Base-by-base conservation (phyloP, 2,113 vertebrate genomes). In the Nymphicus hollandicus region DNA sequence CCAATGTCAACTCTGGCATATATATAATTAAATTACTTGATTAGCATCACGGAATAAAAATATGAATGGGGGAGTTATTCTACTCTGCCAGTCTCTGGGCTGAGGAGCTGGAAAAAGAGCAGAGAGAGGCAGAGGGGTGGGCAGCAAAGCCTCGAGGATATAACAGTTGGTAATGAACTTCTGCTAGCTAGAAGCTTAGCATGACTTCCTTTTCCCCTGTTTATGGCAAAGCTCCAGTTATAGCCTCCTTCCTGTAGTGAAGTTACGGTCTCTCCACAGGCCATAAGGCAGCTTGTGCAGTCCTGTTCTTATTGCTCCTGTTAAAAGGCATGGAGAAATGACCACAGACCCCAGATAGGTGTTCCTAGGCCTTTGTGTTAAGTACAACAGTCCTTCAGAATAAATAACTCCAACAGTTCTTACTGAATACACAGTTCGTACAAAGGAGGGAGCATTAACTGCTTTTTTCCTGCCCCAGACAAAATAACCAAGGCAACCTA, bases 1-100 rank as follows among this genome's bases (percentile, higher is more conserved):
- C 76, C 82, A 64, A 1, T 93, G 80, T 86, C 88, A 80, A 10
- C 72, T 27, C 46, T 91, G 90, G 86, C 72, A 39, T 11, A 27
- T 33, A 10, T 68, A 53, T 64, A 91, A 92, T 97, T 92, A 95
- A 19, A 61, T 56, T 3, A 3, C 61, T 81, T 52, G 39, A 84
- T 93, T 78, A 81, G 50, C 65, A 84, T 74, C 47, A 22, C 55
- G n/a, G 83, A 74, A 79, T 65, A 39, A 64, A 95, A 92, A 23
- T 73, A 39, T 78, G 83, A 95, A 74, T 47, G 55, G 39, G 56
- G 35, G 55, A 49, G 28, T 31, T 88, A 3, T 90, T 86, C 60
- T 70, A 1, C 25, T 39, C 35, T 86, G 88, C 49, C 79, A 92
- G 81, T 35, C 43, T 78, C 58, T 9, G 17, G 50, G 73, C 41